Percentiles rank a stretch among this genome's conserved stretches.
These are phyloP conservation scores for Mormyrus hasselquistii DNA, from an alignment of 2,797 vertebrate genomes.

Conservation along the genomic window DNA sequence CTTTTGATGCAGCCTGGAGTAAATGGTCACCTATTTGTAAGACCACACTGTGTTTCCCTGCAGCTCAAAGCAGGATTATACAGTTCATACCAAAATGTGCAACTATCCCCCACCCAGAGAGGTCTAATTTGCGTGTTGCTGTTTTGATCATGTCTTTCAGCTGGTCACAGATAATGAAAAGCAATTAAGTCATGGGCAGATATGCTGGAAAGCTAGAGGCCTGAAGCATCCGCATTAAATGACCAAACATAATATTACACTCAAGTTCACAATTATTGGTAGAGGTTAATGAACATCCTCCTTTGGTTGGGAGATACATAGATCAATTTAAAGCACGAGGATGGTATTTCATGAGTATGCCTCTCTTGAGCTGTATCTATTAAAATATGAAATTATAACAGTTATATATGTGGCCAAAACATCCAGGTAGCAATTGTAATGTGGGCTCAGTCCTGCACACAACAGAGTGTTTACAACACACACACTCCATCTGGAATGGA, in stretches of 20 bases:
- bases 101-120: background rate
- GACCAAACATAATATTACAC: background rate
- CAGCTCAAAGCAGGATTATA: background rate
- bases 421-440: background rate
- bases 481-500: conserved; percentile 10
- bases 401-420: background rate
- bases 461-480: background rate
- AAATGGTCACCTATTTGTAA: background rate
- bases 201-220: background rate
- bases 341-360: background rate
- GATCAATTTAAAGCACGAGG: background rate
- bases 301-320: background rate
- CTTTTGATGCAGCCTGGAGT: background rate
- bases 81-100: background rate
- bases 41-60: background rate
- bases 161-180: background rate
- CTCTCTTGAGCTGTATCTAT: background rate
- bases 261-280: background rate
- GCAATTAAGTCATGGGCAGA: background rate
- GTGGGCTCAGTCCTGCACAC: background rate
- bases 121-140: background rate
- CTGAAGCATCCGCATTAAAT: background rate
- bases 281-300: background rate
- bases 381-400: background rate
- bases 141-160: background rate